These are phyloP conservation scores for Taurulus bubalis DNA, from an alignment of 2,113 vertebrate species.

Conservation along the genomic window DNA sequence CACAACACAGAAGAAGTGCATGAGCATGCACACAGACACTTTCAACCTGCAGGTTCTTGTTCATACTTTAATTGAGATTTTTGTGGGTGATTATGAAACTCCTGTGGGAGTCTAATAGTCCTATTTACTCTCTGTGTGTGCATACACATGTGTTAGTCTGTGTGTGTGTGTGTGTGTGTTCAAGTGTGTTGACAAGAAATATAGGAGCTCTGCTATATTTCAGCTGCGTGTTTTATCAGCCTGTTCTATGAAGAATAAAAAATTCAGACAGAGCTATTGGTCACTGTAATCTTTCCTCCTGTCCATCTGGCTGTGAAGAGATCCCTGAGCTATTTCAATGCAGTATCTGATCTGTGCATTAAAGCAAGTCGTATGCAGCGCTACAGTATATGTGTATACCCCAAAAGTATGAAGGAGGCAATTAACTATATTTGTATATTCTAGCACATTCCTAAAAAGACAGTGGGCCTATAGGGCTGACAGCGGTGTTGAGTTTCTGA, in stretches of 20 bases:
- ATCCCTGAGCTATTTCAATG: not conserved
- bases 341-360: too few relatives aligned
- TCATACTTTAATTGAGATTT: slow-evolving; percentile 61
- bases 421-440: not conserved
- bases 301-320: too few relatives aligned
- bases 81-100: slow-evolving; percentile 46
- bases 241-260: slow-evolving; percentile 48
- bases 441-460: slow-evolving; percentile 11
- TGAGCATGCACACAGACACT: not conserved
- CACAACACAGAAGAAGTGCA: slow-evolving; percentile 16
- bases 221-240: slow-evolving; percentile 26
- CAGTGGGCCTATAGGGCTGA: not conserved
- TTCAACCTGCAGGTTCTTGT: slow-evolving; percentile 58
- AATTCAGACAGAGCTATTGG: slow-evolving; percentile 2
- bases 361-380: too few relatives aligned
- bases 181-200: not conserved
- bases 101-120: slow-evolving; percentile 27
- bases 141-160: not conserved
- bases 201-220: slow-evolving; percentile 27
- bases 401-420: not conserved
- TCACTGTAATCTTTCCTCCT: too few relatives aligned
- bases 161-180: not conserved
- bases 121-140: slow-evolving; percentile 37
- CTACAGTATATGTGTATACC: not conserved
- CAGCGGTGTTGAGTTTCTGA: not conserved